Evolutionary conservation across 2,113 vertebrate species (phyloP), one percentile per base, ranked within the genome.

Genomic region (Prinia subflava): DNA sequence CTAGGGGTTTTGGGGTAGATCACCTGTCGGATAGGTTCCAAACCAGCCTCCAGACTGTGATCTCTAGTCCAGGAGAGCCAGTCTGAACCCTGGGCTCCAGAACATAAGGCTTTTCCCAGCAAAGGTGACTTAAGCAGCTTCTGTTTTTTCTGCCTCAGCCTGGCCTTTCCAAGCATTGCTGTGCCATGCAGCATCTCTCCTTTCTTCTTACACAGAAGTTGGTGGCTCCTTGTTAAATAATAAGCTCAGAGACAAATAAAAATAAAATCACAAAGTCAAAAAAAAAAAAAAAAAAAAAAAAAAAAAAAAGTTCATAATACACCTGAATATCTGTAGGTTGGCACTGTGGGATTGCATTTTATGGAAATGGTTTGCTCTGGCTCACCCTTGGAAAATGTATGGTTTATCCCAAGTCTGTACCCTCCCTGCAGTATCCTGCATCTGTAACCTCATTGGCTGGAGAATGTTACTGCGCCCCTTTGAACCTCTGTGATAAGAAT

Each of bases 101-200:
- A 83, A 35, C 0, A 3, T 33, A 25, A 80, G 6, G 19, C 3
- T 11, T 71, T 53, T 57, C 27, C 39, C 35, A 78, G 8, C 17
- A 31, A 68, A 22, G 5, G 10, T 84, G 31, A 64, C 25, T 28
- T 52, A 64, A 76, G 11, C 15, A 81, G 15, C 11, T 25, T 12
- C 28, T 1, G 2, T 23, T 35, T 49, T 87, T 68, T 47, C 31
- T 63, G 28, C 16, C 31, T 67, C 60, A 56, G 13, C 20, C 20
- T n/a, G 46, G 17, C 2, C 31, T 77, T 90, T 73, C 63, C 28
- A 20, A 80, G 39, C 0, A 0, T n/a, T 0, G 0, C 17, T 35
- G 1, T 12, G 13, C 33, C 41, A 9, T 14, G 8, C 28, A 19
- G 33, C 17, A 31, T 13, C 21, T 85, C 31, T 83, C 19, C 1